phyloP scores from a whole-genome alignment of 1,140 invertebrate genomes.

The Drosophila cardini region DNA sequence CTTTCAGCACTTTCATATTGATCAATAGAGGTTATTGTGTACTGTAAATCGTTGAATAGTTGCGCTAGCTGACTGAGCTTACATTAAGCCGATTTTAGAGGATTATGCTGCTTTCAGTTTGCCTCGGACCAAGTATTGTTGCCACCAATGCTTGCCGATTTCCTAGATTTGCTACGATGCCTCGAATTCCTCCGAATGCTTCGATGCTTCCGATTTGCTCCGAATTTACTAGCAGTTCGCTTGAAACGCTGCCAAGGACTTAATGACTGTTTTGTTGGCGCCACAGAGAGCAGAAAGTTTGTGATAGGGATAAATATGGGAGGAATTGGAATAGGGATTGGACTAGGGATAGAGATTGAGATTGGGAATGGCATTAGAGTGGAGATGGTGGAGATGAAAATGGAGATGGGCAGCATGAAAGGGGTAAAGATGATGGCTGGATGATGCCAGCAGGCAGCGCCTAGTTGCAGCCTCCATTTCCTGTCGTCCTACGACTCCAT shows the following conservation, averaged over 20 bases:
- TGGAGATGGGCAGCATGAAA: not conserved
- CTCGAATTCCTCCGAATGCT: not conserved
- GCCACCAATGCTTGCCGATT: not conserved
- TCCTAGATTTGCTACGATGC: not conserved
- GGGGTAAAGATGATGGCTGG: slow-evolving; percentile 8
- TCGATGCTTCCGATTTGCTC: too few relatives aligned
- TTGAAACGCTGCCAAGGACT: slow-evolving; percentile 40
- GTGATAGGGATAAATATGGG: slow-evolving; percentile 5
- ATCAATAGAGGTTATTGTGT: not conserved
- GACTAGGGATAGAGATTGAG: slow-evolving; percentile 5
- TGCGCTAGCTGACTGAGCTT: not conserved
- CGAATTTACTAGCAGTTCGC: not conserved
- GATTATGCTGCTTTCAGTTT: slow-evolving; percentile 9
- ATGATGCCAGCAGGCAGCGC: slow-evolving; percentile 23
- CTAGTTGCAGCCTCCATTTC: slow-evolving; percentile 56
- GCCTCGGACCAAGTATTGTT: slow-evolving; percentile 9
- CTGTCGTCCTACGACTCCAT: slow-evolving; percentile 26
- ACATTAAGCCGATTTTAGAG: slow-evolving; percentile 22
- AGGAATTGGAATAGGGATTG: slow-evolving; percentile 18
- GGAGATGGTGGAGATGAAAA: not conserved
- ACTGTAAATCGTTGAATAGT: not conserved
- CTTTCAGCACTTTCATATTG: not conserved
- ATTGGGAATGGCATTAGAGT: slow-evolving; percentile 6
- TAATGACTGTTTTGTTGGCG: slow-evolving; percentile 62
- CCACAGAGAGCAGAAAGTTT: slow-evolving; percentile 30